phyloP scores from a whole-genome alignment of 2,888 invertebrate species.

The Cecidostiba fungosa region DNA sequence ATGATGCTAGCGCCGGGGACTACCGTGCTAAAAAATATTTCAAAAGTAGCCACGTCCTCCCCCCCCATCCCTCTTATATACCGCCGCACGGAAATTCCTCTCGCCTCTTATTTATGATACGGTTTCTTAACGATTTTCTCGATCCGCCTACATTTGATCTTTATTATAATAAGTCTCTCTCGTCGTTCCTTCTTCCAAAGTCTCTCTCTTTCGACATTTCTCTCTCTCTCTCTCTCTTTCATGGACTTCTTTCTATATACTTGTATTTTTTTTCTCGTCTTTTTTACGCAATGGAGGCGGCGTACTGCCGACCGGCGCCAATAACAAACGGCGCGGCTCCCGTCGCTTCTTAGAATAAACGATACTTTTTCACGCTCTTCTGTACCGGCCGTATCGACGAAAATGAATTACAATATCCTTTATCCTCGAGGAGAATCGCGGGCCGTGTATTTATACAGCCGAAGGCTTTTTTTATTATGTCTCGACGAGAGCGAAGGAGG shows the following conservation, averaged over 20 bases:
- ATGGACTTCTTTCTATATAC: conserved; percentile 19
- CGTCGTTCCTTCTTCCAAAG: conserved; percentile 42
- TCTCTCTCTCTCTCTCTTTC: background rate
- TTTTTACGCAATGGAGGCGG: conserved; percentile 55
- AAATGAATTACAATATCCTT: conserved; percentile 58
- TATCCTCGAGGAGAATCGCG: background rate
- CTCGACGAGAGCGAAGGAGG: background rate
- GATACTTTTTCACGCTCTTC: conserved; percentile 55
- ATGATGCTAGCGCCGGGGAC: conserved; percentile 65
- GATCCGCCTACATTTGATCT: conserved; percentile 64
- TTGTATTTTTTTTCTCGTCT: background rate
- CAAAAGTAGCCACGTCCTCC: conserved; percentile 66
- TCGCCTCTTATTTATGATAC: conserved; percentile 63
- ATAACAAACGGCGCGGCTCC: conserved; percentile 65
- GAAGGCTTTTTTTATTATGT: background rate
- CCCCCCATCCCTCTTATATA: background rate
- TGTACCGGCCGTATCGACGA: conserved; percentile 37
- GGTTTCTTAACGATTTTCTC: conserved; percentile 63
- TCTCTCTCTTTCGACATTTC: conserved; percentile 42
- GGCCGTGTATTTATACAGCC: background rate
- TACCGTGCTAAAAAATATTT: conserved; percentile 71
- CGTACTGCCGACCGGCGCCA: conserved; percentile 53
- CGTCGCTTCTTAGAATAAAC: conserved; percentile 61
- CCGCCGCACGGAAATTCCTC: conserved; percentile 52
- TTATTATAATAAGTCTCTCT: conserved; percentile 61